Evolutionary conservation across 2,113 vertebrate species (phyloP).

Genomic region (Apodemus speciosus): DNA sequence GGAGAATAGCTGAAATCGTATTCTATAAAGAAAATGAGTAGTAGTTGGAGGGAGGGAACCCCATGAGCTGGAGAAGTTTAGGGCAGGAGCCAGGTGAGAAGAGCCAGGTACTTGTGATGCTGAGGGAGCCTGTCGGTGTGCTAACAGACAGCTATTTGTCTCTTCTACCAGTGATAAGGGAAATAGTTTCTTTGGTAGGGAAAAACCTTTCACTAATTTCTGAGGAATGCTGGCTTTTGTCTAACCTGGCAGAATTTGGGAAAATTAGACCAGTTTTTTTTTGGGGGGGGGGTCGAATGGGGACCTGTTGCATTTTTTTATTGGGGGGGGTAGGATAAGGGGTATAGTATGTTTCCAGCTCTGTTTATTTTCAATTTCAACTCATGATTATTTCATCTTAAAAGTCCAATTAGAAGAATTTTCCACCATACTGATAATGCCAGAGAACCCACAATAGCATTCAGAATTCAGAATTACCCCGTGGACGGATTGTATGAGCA

Average conservation of each 20-base stretch:
- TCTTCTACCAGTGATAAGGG: background rate
- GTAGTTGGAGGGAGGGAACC: background rate
- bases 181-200: background rate
- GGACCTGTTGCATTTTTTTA: background rate
- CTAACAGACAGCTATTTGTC: background rate
- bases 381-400: slow-evolving; percentile 86
- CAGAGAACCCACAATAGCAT: slow-evolving; percentile 86
- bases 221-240: background rate
- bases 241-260: background rate
- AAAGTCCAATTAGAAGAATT: slow-evolving; percentile 85
- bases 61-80: background rate
- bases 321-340: slow-evolving; percentile 62
- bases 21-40: background rate
- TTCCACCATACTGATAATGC: slow-evolving; percentile 84
- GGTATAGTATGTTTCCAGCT: slow-evolving; percentile 85
- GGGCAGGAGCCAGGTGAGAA: background rate
- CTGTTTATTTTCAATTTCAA: slow-evolving; percentile 87
- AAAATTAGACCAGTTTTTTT: background rate
- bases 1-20: background rate
- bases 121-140: background rate
- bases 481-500: slow-evolving; percentile 86
- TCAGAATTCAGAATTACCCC: slow-evolving; percentile 86
- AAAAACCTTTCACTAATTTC: background rate
- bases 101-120: background rate
- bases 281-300: background rate